Conservation (phyloP, 1,140 invertebrate species). For the Diploscapter pachys region DNA sequence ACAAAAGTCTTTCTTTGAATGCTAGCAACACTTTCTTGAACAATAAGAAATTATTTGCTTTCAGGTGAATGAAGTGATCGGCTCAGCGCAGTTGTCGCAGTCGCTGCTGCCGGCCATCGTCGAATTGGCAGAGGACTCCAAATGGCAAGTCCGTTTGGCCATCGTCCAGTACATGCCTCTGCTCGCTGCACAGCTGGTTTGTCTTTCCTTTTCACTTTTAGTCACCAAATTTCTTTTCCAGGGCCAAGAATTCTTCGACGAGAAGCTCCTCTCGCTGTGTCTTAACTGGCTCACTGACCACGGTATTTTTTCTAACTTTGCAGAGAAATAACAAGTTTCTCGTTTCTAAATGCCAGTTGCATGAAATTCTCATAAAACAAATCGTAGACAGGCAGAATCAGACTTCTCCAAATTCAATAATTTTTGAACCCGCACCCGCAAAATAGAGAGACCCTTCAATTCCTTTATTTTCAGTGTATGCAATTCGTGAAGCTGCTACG, state of each 20-base stretch:
- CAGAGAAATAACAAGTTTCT: too few relatives aligned
- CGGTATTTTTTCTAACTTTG: conserved; percentile 60
- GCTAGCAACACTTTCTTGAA: too few relatives aligned
- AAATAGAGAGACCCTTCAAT: too few relatives aligned
- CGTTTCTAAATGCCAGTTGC: neutral
- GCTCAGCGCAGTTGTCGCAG: conserved; percentile 74
- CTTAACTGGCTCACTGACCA: conserved; percentile 99
- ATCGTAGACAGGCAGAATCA: neutral
- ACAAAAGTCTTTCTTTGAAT: too few relatives aligned
- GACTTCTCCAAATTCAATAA: too few relatives aligned
- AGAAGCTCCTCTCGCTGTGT: conserved; percentile 91
- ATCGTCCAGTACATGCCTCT: conserved; percentile 98
- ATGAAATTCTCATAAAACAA: conserved; percentile 23
- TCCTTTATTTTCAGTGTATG: conserved; percentile 72
- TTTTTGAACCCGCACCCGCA: too few relatives aligned
- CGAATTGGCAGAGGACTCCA: conserved; percentile 95
- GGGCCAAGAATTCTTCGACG: conserved; percentile 97
- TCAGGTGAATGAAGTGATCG: conserved; percentile 89
- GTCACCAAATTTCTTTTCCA: too few relatives aligned
- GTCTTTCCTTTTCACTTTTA: too few relatives aligned
- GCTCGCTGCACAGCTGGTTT: conserved; percentile 72
- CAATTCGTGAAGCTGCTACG: conserved; percentile 96
- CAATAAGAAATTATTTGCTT: neutral
- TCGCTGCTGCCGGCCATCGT: conserved; percentile 96
- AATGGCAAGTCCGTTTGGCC: conserved; percentile 94